Conservation (phyloP, 23 tunicate genomes). For the Clavelina lepadiformis region DNA sequence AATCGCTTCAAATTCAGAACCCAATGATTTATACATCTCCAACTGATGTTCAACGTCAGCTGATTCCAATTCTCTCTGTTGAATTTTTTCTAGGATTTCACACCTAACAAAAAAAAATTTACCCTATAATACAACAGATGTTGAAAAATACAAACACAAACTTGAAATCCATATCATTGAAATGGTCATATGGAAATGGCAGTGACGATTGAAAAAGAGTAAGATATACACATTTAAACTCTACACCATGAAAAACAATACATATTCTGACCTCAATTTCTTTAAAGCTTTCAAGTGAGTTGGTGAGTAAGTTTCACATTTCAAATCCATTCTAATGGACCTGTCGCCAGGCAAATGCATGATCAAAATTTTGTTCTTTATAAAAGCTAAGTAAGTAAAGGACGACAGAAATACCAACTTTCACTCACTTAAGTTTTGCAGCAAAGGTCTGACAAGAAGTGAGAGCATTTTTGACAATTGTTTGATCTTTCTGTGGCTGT, state of each 20-base stretch:
- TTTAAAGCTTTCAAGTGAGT: conserved; percentile 4
- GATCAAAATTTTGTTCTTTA: no score
- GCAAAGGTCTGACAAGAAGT: conserved; percentile 10
- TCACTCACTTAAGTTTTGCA: conserved; percentile 16
- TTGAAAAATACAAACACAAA: neutral
- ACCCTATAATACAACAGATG: neutral
- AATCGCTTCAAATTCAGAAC: conserved; percentile 17
- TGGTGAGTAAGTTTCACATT: conserved; percentile 18
- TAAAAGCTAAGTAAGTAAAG: no score
- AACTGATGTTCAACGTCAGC: conserved; percentile 13
- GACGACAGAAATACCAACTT: neutral
- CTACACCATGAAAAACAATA: neutral
- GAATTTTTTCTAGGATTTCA: conserved; percentile 2
- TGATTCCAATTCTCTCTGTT: conserved; percentile 1
- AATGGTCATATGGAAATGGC: neutral
- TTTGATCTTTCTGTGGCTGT: conserved; percentile 19
- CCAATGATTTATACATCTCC: conserved; percentile 6
- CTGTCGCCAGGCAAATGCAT: no score
- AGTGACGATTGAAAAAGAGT: neutral
- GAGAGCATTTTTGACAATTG: conserved; percentile 12
- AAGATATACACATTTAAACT: neutral
- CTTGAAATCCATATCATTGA: neutral
- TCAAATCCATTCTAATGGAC: conserved; percentile 15
- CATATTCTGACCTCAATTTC: conserved; percentile 4
- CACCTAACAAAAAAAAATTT: conserved; percentile 1